Percentiles rank a stretch among this genome's conserved stretches.
Conservation (phyloP, 2,797 vertebrate species). For the Poeciliopsis paucimaculata region DNA sequence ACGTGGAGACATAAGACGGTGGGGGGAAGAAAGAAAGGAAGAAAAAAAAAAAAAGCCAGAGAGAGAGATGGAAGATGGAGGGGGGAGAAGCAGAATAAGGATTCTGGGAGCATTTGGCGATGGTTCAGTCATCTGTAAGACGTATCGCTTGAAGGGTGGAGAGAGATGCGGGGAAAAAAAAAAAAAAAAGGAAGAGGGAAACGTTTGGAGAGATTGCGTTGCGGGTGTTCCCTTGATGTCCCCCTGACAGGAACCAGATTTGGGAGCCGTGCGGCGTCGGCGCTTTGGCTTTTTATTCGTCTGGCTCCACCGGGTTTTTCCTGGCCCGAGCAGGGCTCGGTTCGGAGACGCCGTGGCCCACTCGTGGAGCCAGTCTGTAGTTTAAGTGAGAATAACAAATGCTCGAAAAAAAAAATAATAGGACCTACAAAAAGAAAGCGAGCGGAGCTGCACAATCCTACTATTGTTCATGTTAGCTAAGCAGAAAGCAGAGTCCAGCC, state of each 20-base stretch:
- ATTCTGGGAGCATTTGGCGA: slow-evolving; percentile 79
- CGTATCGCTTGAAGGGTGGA: slow-evolving; percentile 76
- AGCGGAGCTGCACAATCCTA: slow-evolving; percentile 74
- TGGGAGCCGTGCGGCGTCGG: slow-evolving; percentile 78
- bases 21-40: slow-evolving; percentile 48
- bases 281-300: slow-evolving; percentile 83
- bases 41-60: background rate
- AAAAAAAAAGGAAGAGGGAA: slow-evolving; percentile 61
- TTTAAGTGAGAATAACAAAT: slow-evolving; percentile 86
- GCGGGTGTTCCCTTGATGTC: slow-evolving; percentile 89
- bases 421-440: slow-evolving; percentile 71
- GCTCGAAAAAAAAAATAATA: slow-evolving; percentile 74
- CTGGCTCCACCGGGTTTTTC: slow-evolving; percentile 85
- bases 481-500: slow-evolving; percentile 69
- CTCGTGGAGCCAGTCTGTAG: slow-evolving; percentile 78
- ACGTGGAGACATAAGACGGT: slow-evolving; percentile 65
- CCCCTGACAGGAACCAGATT: slow-evolving; percentile 87
- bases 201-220: slow-evolving; percentile 84
- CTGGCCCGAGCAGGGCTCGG: slow-evolving; percentile 80
- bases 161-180: slow-evolving; percentile 58
- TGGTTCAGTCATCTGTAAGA: slow-evolving; percentile 80
- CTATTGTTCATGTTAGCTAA: slow-evolving; percentile 77
- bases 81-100: slow-evolving; percentile 36
- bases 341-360: slow-evolving; percentile 78
- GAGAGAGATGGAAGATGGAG: slow-evolving; percentile 50